phyloP scores from a whole-genome alignment of 2,888 invertebrate genomes.

The Polymixis flavicincta region DNA sequence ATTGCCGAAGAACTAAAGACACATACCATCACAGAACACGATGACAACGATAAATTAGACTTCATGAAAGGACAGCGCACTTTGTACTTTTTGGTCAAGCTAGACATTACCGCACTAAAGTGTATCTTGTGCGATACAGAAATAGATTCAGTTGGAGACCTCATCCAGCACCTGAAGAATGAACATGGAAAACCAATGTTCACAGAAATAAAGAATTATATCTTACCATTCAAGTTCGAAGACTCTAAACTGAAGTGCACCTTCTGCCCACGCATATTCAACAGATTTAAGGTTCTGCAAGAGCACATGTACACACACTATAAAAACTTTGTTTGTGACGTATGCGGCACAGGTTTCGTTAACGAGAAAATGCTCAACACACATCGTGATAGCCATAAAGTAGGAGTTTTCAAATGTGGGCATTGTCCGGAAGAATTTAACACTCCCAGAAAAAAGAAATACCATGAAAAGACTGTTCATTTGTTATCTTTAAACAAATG shows the following conservation, averaged over 20 bases:
- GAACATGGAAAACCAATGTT: constrained; percentile 55
- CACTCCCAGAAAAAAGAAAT: constrained; percentile 65
- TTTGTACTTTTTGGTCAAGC: constrained; percentile 71
- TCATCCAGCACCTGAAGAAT: constrained; percentile 44
- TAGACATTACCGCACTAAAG: constrained; percentile 75
- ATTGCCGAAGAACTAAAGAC: constrained; percentile 74
- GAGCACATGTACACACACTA: constrained; percentile 75
- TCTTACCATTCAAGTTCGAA: constrained; percentile 77
- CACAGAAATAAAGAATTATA: constrained; percentile 67
- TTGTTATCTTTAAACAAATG: constrained; percentile 72
- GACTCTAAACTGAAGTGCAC: constrained; percentile 65
- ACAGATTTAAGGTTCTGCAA: constrained; percentile 68
- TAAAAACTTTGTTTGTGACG: constrained; percentile 70
- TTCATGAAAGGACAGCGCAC: constrained; percentile 69
- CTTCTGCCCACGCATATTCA: constrained; percentile 64
- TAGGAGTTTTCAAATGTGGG: constrained; percentile 66
- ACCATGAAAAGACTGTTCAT: constrained; percentile 67
- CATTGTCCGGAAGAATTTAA: constrained; percentile 68
- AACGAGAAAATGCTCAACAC: constrained; percentile 48
- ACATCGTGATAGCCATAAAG: constrained; percentile 48
- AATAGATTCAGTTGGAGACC: constrained; percentile 41
- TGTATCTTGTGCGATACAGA: constrained; percentile 50
- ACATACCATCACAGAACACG: constrained; percentile 73
- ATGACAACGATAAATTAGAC: constrained; percentile 62
- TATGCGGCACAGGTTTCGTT: constrained; percentile 69